Conservation (phyloP, 2,797 vertebrate species). For the Pseudomugil gertrudae region DNA sequence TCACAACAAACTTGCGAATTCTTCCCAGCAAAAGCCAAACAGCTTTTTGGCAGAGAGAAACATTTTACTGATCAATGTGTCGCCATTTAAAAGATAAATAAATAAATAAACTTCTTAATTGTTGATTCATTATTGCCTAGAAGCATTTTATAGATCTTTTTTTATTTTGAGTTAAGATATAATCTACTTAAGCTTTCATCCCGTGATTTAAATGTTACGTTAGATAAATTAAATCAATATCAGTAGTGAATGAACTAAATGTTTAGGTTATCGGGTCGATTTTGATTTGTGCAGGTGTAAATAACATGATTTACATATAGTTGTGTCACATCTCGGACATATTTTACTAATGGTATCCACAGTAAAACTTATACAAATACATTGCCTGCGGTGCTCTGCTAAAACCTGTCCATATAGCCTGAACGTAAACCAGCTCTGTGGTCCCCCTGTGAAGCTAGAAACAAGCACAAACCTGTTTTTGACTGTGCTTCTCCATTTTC, state of each 20-base stretch:
- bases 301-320: neutral
- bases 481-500: constrained; percentile 36
- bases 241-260: neutral
- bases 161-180: neutral
- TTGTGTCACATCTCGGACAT: neutral
- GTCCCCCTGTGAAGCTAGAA: neutral
- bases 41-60: neutral
- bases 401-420: constrained; percentile 17
- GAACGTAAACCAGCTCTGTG: too few species aligned
- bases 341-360: neutral
- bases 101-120: too few species aligned
- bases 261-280: too few species aligned
- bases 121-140: too few species aligned
- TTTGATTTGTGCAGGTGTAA: neutral
- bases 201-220: neutral
- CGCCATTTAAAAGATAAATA: too few species aligned
- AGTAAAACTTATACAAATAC: neutral
- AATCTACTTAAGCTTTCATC: neutral
- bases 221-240: too few species aligned
- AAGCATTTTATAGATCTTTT: too few species aligned
- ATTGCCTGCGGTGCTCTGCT: neutral
- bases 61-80: too few species aligned
- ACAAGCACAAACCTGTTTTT: constrained; percentile 63
- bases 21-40: neutral
- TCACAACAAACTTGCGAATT: too few species aligned